Conservation (phyloP, 2,113 vertebrate species). For the Tachysurus vachellii region DNA sequence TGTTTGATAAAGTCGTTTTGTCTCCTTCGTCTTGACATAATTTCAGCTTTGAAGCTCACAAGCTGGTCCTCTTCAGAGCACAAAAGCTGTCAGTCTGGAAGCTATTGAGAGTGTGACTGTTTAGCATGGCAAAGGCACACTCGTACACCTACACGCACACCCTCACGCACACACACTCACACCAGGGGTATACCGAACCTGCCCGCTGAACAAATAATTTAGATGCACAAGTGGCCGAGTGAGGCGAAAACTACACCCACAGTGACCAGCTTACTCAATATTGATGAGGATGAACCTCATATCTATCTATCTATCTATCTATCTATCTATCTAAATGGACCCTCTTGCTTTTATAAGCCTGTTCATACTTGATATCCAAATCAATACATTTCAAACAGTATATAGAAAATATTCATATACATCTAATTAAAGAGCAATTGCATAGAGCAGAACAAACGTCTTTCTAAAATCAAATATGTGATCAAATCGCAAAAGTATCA, state of each 20-base stretch:
- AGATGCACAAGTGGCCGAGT: conserved; percentile 80
- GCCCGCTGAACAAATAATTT: conserved; percentile 89
- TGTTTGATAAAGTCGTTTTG: conserved; percentile 85
- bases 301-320: conserved; percentile 14
- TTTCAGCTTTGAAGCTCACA: conserved; percentile 90
- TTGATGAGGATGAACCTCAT: conserved; percentile 36
- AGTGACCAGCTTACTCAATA: conserved; percentile 46
- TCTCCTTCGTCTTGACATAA: conserved; percentile 81
- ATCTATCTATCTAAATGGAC: not conserved
- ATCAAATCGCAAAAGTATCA: conserved; percentile 32
- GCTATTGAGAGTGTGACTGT: conserved; percentile 74
- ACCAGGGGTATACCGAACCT: conserved; percentile 60
- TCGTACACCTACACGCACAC: conserved; percentile 63
- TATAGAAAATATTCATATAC: not conserved
- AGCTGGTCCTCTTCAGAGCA: conserved; percentile 77
- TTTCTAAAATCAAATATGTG: conserved; percentile 46
- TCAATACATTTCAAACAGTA: not conserved
- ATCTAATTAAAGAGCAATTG: not conserved
- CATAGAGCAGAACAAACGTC: not conserved
- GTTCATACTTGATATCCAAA: not conserved
- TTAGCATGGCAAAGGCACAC: conserved; percentile 92
- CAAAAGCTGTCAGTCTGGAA: conserved; percentile 74
- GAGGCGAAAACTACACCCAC: conserved; percentile 73
- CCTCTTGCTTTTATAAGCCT: not conserved
- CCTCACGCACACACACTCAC: conserved; percentile 76